Base-by-base conservation (phyloP, 1,140 invertebrate species). In the Neodiprion pinetum region DNA sequence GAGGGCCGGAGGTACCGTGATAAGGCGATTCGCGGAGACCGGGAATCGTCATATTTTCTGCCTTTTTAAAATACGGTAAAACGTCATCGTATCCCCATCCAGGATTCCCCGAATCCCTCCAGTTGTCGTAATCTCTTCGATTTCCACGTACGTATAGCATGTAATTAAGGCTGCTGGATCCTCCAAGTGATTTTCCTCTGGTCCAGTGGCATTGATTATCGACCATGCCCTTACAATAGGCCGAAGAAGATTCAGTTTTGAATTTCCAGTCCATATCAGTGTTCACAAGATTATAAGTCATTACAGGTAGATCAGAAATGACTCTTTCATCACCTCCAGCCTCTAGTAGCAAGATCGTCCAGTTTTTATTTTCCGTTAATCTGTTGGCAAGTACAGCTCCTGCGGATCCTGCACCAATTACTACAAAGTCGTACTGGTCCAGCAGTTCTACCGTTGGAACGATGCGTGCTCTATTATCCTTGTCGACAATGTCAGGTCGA, bases 401-500 rank as follows among this genome's bases (percentile, higher is more conserved):
- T 0, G 95, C 94, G 1, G 94, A 94, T 14, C 96, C 96, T 9
- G 91, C 95, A 1, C 96, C 96, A 48, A 96, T 89, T 48, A 94
- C 88, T 1, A 94, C 91, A 73, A 94, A 94, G 81, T 94, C 93
- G 74, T 94, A 94, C 17, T 84, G 87, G 7, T 90, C 86, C 2
- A 89, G 83, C 3, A 94, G 79, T 21, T 91, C 77, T 9, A 89
- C 83, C 5, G 90, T 80, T 1, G 80, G 78, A 47, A 85, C 87
- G 74, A 92, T 90, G 61, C 84, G 83, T 0, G 93, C 87, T 14
- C 92, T 88, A 77, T 92, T 80, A 50, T 88, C 84, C 1, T 82
- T 84, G 72, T 94, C 93, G 75, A 93, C 88, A 70, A 94, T 93
- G 75, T 94, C 93, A 1, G 90, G 91, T 68, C 93, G 87, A 74